Conservation (phyloP, 2,113 vertebrate species). For the Catharus bicknelli region DNA sequence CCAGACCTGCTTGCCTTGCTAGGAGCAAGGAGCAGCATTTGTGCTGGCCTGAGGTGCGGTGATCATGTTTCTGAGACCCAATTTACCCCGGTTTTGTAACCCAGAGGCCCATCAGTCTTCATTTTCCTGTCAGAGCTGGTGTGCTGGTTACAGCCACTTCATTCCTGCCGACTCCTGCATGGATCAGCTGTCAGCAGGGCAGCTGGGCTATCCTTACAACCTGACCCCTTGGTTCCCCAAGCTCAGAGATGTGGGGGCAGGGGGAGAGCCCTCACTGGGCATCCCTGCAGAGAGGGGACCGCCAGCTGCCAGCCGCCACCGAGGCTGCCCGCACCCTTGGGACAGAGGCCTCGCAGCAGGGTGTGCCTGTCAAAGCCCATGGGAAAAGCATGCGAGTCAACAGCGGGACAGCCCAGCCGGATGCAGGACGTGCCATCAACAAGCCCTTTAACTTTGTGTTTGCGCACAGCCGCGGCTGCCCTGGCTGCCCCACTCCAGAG, state of each 20-base stretch:
- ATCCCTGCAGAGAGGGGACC: neutral
- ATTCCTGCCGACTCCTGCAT: neutral
- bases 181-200: neutral
- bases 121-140: neutral
- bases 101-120: neutral
- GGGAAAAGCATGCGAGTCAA: neutral
- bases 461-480: neutral
- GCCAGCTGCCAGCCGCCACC: neutral
- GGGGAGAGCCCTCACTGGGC: rapidly evolving
- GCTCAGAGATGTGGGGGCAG: no score
- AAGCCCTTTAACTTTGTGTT: neutral
- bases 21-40: neutral
- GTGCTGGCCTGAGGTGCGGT: neutral
- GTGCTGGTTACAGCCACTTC: neutral
- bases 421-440: neutral
- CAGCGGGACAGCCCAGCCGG: neutral
- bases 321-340: neutral
- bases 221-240: neutral
- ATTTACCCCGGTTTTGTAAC: neutral
- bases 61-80: rapidly evolving
- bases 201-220: neutral
- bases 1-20: neutral
- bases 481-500: neutral
- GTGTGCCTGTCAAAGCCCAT: neutral
- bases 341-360: neutral